These are phyloP conservation scores for Isurus oxyrinchus DNA, from an alignment of 2,113 vertebrate genomes.

Conservation along the genomic window DNA sequence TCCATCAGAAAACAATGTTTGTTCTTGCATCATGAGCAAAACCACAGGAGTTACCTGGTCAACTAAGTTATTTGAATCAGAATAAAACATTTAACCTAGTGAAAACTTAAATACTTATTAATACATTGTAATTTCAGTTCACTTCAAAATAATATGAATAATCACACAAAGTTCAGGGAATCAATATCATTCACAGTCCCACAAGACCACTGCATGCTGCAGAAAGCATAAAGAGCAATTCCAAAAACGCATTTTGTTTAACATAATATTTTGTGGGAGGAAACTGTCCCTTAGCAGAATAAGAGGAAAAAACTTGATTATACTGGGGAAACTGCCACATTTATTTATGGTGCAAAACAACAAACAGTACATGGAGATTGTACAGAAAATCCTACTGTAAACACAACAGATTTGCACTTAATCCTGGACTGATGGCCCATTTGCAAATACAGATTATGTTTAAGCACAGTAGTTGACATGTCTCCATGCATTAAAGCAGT, in stretches of 20 bases:
- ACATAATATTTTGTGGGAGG: neutral
- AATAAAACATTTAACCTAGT: neutral
- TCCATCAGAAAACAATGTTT: neutral
- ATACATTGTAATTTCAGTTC: neutral
- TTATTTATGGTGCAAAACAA: neutral
- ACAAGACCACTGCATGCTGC: neutral
- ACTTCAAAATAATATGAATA: neutral
- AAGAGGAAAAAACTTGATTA: neutral
- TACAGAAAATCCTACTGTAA: neutral
- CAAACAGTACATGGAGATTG: neutral
- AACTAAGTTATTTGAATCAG: neutral
- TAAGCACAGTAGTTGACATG: neutral
- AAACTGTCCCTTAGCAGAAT: neutral
- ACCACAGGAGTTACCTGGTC: neutral
- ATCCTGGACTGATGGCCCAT: neutral
- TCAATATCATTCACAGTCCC: neutral
- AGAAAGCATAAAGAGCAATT: neutral
- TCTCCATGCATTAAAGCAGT: neutral
- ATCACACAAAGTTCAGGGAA: neutral
- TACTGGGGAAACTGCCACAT: neutral
- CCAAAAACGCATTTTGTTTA: neutral
- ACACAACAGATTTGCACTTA: neutral
- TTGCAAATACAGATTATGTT: neutral
- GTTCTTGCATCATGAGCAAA: neutral
- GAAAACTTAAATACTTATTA: neutral